Evolutionary conservation across 2,888 invertebrate species (phyloP).

Genomic region (Acronicta aceris): DNA sequence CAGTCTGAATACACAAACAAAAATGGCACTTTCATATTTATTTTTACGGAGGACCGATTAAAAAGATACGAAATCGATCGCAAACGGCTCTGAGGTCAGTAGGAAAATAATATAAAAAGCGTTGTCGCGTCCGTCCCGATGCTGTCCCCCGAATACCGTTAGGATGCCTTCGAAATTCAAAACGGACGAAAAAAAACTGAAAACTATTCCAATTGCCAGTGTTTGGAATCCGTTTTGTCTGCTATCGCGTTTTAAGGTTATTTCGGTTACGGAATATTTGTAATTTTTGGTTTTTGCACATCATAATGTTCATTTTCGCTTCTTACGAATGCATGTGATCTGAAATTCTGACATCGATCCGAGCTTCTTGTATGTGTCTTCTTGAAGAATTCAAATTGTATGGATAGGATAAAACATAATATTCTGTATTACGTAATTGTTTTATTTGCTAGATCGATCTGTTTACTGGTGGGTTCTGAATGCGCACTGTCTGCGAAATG

Average conservation of each 20-base stretch:
- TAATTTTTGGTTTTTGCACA: constrained; percentile 46
- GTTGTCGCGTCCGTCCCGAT: constrained; percentile 79
- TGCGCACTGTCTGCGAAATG: background rate
- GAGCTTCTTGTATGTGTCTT: constrained; percentile 22
- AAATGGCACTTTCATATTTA: constrained; percentile 54
- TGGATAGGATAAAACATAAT: background rate
- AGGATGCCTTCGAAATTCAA: constrained; percentile 84
- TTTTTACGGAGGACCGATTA: constrained; percentile 56
- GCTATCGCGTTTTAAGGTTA: constrained; percentile 72
- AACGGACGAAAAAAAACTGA: constrained; percentile 75
- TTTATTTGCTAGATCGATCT: constrained; percentile 10
- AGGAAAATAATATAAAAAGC: constrained; percentile 83
- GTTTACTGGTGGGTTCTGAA: background rate
- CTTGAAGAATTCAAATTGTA: background rate
- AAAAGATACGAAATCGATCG: constrained; percentile 75
- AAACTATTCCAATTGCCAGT: constrained; percentile 89
- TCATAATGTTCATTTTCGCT: constrained; percentile 40
- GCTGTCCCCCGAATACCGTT: constrained; percentile 87
- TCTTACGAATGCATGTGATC: constrained; percentile 45
- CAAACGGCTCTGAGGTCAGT: constrained; percentile 78
- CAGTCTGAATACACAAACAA: constrained; percentile 34
- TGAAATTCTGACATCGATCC: constrained; percentile 45
- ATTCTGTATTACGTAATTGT: background rate
- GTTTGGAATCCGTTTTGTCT: constrained; percentile 87
- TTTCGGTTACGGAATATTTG: constrained; percentile 55